Evolutionary conservation across 2,113 vertebrate genomes (phyloP).

Genomic region (Psilopsiagon aurifrons): DNA sequence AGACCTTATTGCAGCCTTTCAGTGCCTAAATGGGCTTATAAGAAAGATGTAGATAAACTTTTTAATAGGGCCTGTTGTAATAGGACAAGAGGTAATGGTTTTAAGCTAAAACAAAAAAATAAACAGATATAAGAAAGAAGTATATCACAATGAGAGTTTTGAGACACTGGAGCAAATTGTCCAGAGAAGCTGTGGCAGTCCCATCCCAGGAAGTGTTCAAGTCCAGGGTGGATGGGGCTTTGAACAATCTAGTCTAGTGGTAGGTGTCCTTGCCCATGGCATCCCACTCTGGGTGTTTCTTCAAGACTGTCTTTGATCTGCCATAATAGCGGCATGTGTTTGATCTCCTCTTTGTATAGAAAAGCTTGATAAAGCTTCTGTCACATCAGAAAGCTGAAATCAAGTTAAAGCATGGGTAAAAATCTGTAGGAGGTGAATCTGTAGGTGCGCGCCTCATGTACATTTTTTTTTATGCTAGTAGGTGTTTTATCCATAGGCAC

Average conservation of each 20-base stretch:
- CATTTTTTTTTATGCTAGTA: fast-evolving
- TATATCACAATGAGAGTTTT: fast-evolving
- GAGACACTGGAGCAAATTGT: background rate
- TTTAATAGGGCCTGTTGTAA: background rate
- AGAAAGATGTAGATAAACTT: background rate
- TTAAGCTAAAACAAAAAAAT: background rate
- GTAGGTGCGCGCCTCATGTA: fast-evolving
- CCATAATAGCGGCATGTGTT: background rate
- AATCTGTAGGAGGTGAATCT: background rate
- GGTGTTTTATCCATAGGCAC: background rate
- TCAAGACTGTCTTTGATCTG: background rate
- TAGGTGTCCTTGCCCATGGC: too few species aligned
- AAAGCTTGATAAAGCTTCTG: background rate
- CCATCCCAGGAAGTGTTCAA: background rate
- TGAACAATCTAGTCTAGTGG: background rate
- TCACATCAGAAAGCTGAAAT: background rate
- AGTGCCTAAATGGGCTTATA: background rate
- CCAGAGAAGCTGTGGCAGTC: background rate
- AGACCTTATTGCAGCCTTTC: background rate
- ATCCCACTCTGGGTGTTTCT: background rate
- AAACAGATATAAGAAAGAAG: background rate
- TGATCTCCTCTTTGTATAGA: background rate
- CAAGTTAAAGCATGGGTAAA: background rate
- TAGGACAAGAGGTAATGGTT: background rate
- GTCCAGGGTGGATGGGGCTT: fast-evolving